phyloP scores from a whole-genome alignment of 2,113 vertebrate species.

The Albula goreensis region DNA sequence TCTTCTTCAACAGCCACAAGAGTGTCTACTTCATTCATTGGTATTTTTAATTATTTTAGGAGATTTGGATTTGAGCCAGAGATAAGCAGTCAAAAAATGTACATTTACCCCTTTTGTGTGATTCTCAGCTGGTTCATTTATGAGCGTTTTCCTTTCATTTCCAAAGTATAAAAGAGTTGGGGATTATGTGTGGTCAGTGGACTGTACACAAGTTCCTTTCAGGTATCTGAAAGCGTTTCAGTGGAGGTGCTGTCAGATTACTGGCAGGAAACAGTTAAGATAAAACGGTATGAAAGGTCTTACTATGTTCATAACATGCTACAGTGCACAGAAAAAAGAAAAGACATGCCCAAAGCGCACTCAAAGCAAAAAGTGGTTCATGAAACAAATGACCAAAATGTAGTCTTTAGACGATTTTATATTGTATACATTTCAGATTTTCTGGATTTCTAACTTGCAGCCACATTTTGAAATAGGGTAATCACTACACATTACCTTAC shows the following conservation, averaged over 20 bases:
- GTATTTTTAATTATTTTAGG: neutral
- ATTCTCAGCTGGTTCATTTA: constrained; percentile 35
- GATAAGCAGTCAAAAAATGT: neutral
- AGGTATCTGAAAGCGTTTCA: constrained; percentile 48
- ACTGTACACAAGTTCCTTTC: constrained; percentile 52
- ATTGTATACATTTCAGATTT: neutral
- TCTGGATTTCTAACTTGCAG: neutral
- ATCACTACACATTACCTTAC: neutral
- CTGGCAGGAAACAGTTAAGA: constrained; percentile 53
- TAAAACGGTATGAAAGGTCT: constrained; percentile 53
- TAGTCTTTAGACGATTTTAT: neutral
- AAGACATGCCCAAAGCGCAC: constrained; percentile 34
- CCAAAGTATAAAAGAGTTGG: constrained; percentile 30
- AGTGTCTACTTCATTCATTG: neutral
- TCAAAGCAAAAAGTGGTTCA: constrained; percentile 2
- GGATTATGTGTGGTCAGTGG: constrained; percentile 34
- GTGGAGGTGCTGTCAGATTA: constrained; percentile 50
- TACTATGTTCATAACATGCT: constrained; percentile 30
- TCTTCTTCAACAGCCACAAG: too few species aligned
- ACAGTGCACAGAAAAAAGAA: constrained; percentile 3
- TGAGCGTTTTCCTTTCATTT: constrained; percentile 43
- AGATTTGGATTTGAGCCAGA: neutral
- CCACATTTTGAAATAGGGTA: neutral
- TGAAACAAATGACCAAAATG: neutral
- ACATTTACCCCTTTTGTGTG: constrained; percentile 21